phyloP scores from a whole-genome alignment of 2,113 vertebrate genomes.

The Antechinus flavipes region DNA sequence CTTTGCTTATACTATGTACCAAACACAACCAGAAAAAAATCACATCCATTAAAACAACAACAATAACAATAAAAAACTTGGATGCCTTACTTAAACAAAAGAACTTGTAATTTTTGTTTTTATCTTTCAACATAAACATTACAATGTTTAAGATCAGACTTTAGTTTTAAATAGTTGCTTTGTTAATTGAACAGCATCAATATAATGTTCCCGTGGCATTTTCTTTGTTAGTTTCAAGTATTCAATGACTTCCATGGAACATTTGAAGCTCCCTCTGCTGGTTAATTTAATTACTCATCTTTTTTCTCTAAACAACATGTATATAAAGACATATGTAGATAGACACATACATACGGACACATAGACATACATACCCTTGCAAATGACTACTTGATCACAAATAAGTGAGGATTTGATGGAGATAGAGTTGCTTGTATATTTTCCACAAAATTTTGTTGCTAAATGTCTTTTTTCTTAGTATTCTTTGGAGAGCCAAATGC shows the following conservation, averaged over 20 bases:
- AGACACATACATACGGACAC: too few relatives aligned
- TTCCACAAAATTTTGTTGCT: not conserved
- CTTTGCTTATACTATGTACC: not conserved
- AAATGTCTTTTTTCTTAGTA: not conserved
- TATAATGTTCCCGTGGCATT: constrained; percentile 1
- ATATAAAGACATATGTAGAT: too few relatives aligned
- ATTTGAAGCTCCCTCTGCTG: constrained; percentile 14
- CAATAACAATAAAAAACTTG: not conserved
- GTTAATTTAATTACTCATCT: not conserved
- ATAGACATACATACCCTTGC: not conserved
- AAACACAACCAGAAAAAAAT: not conserved
- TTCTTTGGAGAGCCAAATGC: not conserved
- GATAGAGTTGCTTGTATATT: not conserved
- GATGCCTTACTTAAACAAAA: not conserved
- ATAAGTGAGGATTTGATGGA: not conserved
- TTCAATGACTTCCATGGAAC: constrained; percentile 25
- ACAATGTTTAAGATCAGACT: not conserved
- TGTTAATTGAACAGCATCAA: not conserved
- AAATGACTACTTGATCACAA: not conserved
- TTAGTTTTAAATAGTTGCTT: not conserved
- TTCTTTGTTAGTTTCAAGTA: constrained; percentile 23
- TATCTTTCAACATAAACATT: not conserved
- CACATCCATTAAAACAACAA: too few relatives aligned
- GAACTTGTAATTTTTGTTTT: not conserved
- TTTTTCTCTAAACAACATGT: not conserved